phyloP scores from a whole-genome alignment of 2,888 invertebrate genomes.

The Meiosimyza decipiens region DNA sequence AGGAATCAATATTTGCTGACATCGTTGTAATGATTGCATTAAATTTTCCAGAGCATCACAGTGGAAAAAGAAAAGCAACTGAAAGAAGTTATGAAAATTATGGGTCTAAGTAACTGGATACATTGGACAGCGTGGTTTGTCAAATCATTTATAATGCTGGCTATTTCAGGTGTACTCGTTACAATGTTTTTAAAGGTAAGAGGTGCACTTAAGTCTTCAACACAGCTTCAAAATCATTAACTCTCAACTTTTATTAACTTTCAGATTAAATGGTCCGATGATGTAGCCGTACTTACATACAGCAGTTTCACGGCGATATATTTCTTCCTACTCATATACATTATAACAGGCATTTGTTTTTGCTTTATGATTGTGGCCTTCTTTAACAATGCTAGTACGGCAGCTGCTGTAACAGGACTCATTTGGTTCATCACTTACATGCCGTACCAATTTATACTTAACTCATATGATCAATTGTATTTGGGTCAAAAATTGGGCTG shows the following conservation, averaged over 20 bases:
- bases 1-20: too few relatives aligned
- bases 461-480: conserved; percentile 74
- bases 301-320: conserved; percentile 75
- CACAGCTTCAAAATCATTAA: too few relatives aligned
- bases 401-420: conserved; percentile 80
- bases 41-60: neutral
- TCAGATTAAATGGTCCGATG: conserved; percentile 54
- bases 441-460: conserved; percentile 76
- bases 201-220: neutral
- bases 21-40: too few relatives aligned
- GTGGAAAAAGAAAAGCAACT: conserved; percentile 15
- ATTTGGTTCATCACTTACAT: conserved; percentile 78
- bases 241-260: too few relatives aligned
- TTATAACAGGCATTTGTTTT: conserved; percentile 76
- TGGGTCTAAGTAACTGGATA: conserved; percentile 28
- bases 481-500: conserved; percentile 71
- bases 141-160: conserved; percentile 75
- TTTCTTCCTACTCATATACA: conserved; percentile 77
- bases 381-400: conserved; percentile 82
- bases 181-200: conserved; percentile 62
- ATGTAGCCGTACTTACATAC: conserved; percentile 74
- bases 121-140: conserved; percentile 27
- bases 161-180: conserved; percentile 66
- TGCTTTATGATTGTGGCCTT: conserved; percentile 82
- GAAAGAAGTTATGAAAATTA: conserved; percentile 14